Conservation (phyloP, 2,113 vertebrate genomes). For the Thymallus thymallus region DNA sequence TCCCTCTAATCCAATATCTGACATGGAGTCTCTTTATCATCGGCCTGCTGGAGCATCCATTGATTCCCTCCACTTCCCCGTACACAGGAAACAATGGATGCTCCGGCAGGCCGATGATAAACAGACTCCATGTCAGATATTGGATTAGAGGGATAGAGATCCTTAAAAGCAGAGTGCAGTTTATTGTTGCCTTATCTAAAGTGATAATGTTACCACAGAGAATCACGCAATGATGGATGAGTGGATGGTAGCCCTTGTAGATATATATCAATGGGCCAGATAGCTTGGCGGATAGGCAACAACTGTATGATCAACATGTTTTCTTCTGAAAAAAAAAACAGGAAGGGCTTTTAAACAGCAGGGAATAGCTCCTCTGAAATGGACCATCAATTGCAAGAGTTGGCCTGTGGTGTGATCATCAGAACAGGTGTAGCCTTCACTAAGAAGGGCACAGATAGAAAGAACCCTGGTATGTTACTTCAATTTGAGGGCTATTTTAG, state of each 20-base stretch:
- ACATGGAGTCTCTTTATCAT: conserved; percentile 45
- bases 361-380: conserved; percentile 37
- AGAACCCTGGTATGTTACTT: conserved; percentile 31
- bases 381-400: conserved; percentile 34
- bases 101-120: too few species aligned
- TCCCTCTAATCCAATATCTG: conserved; percentile 75
- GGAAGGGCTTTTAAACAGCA: not conserved
- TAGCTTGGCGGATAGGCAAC: conserved; percentile 44
- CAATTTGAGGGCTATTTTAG: conserved; percentile 54
- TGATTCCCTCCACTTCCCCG: too few species aligned
- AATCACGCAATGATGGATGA: conserved; percentile 64
- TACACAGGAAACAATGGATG: too few species aligned
- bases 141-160: conserved; percentile 73
- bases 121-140: conserved; percentile 53
- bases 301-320: conserved; percentile 13
- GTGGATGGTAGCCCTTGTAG: conserved; percentile 57
- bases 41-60: too few species aligned
- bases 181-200: conserved; percentile 75
- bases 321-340: conserved; percentile 40
- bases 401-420: conserved; percentile 38
- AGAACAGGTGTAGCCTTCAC: conserved; percentile 41
- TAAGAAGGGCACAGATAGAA: conserved; percentile 16
- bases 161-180: conserved; percentile 69
- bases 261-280: conserved; percentile 48
- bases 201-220: conserved; percentile 73